These are phyloP conservation scores for Drosophila borborema DNA, from an alignment of 2,888 invertebrate species.

Conservation along the genomic window DNA sequence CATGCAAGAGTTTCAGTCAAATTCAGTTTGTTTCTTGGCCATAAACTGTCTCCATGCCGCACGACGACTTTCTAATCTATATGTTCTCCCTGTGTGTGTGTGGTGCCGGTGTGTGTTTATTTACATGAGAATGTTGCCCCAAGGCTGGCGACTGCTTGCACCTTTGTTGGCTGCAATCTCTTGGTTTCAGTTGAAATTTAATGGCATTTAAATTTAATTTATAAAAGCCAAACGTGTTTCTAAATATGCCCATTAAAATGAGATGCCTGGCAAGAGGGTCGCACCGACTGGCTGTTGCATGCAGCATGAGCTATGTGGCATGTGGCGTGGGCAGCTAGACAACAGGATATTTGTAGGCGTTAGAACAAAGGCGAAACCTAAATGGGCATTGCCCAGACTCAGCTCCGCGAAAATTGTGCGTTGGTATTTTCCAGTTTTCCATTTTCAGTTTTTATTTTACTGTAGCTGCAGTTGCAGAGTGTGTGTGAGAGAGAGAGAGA, in stretches of 20 bases:
- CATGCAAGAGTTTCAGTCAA: slow-evolving; percentile 3
- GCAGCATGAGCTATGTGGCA: slow-evolving; percentile 28
- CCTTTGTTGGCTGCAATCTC: slow-evolving; percentile 47
- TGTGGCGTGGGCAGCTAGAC: slow-evolving; percentile 41
- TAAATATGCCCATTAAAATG: slow-evolving; percentile 51
- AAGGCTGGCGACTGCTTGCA: slow-evolving; percentile 35
- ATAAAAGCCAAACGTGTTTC: slow-evolving; percentile 68
- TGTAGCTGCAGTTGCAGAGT: slow-evolving; percentile 8
- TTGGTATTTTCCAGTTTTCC: slow-evolving; percentile 64
- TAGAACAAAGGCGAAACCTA: slow-evolving; percentile 56
- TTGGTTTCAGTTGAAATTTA: slow-evolving; percentile 55
- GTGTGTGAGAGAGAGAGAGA: not conserved
- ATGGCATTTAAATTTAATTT: slow-evolving; percentile 78
- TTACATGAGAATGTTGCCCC: slow-evolving; percentile 52
- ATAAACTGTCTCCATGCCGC: slow-evolving; percentile 32
- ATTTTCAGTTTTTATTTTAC: slow-evolving; percentile 22
- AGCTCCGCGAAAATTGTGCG: slow-evolving; percentile 62
- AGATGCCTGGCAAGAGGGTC: slow-evolving; percentile 1
- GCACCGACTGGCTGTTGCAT: slow-evolving; percentile 9
- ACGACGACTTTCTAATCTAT: slow-evolving; percentile 57
- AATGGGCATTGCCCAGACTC: slow-evolving; percentile 37
- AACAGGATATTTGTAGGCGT: slow-evolving; percentile 66
- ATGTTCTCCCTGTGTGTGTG: slow-evolving; percentile 15
- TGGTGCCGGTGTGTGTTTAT: slow-evolving; percentile 29
- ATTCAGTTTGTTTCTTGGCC: slow-evolving; percentile 30